Conservation (phyloP, 92 coral and sea anemone species). For the Galaxea fascicularis region DNA sequence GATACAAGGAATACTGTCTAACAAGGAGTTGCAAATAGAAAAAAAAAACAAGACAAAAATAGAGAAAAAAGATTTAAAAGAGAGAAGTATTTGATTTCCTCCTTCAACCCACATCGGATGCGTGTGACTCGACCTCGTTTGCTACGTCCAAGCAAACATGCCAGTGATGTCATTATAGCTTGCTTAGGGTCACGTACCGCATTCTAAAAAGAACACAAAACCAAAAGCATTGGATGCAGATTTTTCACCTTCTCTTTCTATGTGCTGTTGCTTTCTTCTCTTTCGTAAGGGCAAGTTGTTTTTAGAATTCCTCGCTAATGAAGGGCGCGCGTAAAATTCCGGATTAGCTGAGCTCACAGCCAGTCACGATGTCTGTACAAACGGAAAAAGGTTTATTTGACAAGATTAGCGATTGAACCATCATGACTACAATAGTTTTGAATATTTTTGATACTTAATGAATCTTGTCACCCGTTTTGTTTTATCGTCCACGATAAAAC, state of each 20-base stretch:
- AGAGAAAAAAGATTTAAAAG: too few species aligned
- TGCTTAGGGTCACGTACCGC: constrained; percentile 18
- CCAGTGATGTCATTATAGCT: constrained; percentile 29
- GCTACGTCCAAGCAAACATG: constrained; percentile 17
- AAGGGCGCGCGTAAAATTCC: constrained; percentile 4
- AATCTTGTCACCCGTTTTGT: background rate
- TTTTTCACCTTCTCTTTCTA: background rate
- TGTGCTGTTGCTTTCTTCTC: background rate
- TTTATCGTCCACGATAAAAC: background rate
- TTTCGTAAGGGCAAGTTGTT: background rate
- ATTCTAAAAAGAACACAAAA: background rate
- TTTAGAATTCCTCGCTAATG: background rate
- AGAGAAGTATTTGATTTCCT: too few species aligned
- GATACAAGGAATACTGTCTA: too few species aligned
- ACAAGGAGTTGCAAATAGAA: too few species aligned
- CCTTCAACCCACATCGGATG: too few species aligned
- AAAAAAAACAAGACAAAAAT: too few species aligned
- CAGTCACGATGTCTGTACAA: constrained; percentile 33
- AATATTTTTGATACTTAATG: constrained; percentile 21
- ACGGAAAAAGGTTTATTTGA: constrained; percentile 38
- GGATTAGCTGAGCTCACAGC: constrained; percentile 26
- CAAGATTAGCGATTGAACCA: constrained; percentile 15
- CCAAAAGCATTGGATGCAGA: background rate
- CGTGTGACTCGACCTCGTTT: background rate
- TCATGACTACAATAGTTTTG: constrained; percentile 1